Evolutionary conservation across 2,113 vertebrate species (phyloP).

Genomic region (Paradoxurus hermaphroditus): DNA sequence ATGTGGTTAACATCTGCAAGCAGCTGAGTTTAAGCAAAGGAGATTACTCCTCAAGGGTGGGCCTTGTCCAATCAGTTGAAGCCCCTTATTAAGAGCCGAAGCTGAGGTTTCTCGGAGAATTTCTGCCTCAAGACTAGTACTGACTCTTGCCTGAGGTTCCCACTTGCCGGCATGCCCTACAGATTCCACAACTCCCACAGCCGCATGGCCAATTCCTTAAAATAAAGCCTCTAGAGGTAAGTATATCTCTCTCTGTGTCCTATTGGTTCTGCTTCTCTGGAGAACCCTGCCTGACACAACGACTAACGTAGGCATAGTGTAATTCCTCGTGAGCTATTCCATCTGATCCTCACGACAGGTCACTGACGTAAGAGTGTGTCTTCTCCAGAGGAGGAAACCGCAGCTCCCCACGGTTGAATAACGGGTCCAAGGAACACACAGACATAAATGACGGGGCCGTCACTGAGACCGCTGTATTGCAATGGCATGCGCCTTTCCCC

Average conservation of each 20-base stretch:
- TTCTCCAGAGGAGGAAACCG: neutral
- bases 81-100: neutral
- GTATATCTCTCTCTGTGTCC: neutral
- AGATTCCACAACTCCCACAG: too few species aligned
- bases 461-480: neutral
- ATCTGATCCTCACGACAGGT: neutral
- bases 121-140: neutral
- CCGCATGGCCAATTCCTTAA: neutral
- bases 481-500: neutral
- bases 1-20: neutral
- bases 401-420: neutral
- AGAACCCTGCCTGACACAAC: accelerated
- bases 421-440: neutral
- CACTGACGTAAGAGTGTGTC: accelerated
- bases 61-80: neutral
- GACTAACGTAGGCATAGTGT: accelerated
- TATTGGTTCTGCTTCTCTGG: neutral
- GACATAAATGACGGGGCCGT: neutral
- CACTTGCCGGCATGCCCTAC: neutral
- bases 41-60: neutral
- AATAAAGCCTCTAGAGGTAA: neutral
- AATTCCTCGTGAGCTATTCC: accelerated
- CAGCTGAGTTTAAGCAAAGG: neutral
- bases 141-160: too few species aligned
- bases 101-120: neutral